Base-by-base conservation (phyloP, 1,140 invertebrate genomes). In the Berghia stephanieae region DNA sequence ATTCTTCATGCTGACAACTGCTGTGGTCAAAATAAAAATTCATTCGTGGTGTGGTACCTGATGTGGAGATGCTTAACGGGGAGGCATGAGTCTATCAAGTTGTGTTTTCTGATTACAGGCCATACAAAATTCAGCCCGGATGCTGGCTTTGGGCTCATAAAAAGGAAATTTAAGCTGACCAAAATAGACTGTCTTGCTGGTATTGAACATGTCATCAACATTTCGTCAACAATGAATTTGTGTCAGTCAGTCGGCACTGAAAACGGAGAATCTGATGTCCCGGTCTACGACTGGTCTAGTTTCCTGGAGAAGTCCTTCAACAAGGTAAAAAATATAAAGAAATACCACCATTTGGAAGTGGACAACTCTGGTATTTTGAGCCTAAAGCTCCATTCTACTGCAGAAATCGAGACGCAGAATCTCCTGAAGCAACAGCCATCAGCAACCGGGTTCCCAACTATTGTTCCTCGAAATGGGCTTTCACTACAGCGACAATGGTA, bases 11-110 rank as follows among this genome's bases (percentile, higher is more conserved):
- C 69, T 21, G 79, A 82, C 68, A 78, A 77, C 42, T 81, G 80
- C 66, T 21, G n/a, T 13, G 80, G 78, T 1, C 80, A 79, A 60
- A 81, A 81, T 57, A 81, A 81, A 69, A 81, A 81, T 75, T 4
- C 36, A 8, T 44, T 8, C 16, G 36, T 78, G 8, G 10, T 78
- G 38, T 60, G 24, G 16, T 78, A 78, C 42, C 44, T 78, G 2
- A 5, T 18, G 40, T 78, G 76, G 76, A 0, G 68, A 21, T 49
- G 60, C 10, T 18, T 55, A 42, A 70, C 21, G 13, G 68, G 55
- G 2, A 36, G 43, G 3, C 46, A 78, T 55, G 31, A 3, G 27
- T 10, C 3, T 16, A 38, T 78, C 21, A 78, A 27, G 1, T 31
- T 78, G 3, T 71, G 44, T 67, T 78, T 78, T 27, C 49, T 71